Conservation (phyloP, 2,797 vertebrate genomes). For the Esox lucius region DNA sequence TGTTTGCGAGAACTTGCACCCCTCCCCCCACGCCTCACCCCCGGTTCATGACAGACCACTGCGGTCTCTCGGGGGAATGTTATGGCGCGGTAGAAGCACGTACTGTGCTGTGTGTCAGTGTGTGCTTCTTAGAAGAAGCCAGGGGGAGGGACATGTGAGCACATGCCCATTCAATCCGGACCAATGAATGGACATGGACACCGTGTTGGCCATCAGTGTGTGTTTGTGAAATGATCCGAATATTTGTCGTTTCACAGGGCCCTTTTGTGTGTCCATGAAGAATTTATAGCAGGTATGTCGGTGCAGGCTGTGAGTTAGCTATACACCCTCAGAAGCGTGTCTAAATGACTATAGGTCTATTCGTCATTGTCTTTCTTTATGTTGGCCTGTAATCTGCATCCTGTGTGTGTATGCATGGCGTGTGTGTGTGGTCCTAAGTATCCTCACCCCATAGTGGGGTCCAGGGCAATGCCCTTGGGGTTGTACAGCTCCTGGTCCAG, state of each 20-base stretch:
- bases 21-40: constrained; percentile 5
- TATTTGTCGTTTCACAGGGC: not conserved
- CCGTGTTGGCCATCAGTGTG: not conserved
- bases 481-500: constrained; percentile 95
- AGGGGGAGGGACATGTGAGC: not conserved
- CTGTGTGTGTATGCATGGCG: constrained; percentile 16
- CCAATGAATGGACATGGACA: not conserved
- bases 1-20: not conserved
- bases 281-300: not conserved
- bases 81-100: not conserved
- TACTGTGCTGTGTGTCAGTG: not conserved
- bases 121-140: not conserved
- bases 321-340: too few species aligned
- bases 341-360: too few species aligned
- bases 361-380: too few species aligned
- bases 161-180: too few species aligned
- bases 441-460: constrained; percentile 92
- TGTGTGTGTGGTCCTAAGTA: constrained; percentile 7
- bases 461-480: constrained; percentile 93
- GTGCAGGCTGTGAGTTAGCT: too few species aligned
- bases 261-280: not conserved
- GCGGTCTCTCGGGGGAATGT: not conserved
- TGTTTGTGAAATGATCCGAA: not conserved
- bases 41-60: constrained; percentile 23
- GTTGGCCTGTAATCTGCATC: too few species aligned